A percentile compares a stretch with the other conserved stretches of the same genome.
Conservation (phyloP, 1,140 invertebrate genomes). For the Aphelinus atriplicis region DNA sequence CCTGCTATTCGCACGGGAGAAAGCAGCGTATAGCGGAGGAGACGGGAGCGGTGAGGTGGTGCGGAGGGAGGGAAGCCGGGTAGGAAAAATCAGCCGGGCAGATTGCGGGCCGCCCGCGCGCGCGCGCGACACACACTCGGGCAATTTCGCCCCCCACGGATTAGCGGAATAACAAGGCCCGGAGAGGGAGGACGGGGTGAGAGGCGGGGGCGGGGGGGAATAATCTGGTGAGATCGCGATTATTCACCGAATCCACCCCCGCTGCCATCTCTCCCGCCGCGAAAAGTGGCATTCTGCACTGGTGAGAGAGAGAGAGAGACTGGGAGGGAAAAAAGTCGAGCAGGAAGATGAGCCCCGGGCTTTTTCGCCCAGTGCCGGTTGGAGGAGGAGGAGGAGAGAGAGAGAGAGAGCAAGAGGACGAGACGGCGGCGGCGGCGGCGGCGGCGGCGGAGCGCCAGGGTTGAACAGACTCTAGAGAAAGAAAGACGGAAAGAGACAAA, state of each 20-base stretch:
- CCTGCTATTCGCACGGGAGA: too few relatives aligned
- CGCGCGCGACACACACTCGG: background rate
- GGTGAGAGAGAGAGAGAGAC: background rate
- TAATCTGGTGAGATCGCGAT: slow-evolving; percentile 41
- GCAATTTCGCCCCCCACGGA: slow-evolving; percentile 31
- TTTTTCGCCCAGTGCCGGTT: slow-evolving; percentile 22
- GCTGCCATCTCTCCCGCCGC: slow-evolving; percentile 4
- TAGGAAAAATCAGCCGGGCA: background rate
- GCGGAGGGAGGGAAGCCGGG: too few relatives aligned
- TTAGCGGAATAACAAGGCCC: slow-evolving; percentile 39
- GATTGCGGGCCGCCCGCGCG: background rate
- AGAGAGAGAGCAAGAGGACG: slow-evolving; percentile 5
- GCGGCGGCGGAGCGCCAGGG: slow-evolving; percentile 25
- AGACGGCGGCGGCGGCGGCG: slow-evolving; percentile 7
- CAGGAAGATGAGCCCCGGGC: slow-evolving; percentile 34
- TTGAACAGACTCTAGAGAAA: slow-evolving; percentile 45
- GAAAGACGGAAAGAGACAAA: slow-evolving; percentile 45
- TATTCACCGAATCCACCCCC: slow-evolving; percentile 24
- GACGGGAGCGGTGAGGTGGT: too few relatives aligned
- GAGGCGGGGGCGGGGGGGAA: background rate
- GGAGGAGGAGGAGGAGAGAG: slow-evolving; percentile 32
- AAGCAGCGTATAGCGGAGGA: too few relatives aligned
- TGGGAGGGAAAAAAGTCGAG: background rate
- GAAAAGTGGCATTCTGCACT: slow-evolving; percentile 26
- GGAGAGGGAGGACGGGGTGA: slow-evolving; percentile 3